phyloP scores from a whole-genome alignment of 2,113 vertebrate genomes.

The Corythornis madagascariensis region DNA sequence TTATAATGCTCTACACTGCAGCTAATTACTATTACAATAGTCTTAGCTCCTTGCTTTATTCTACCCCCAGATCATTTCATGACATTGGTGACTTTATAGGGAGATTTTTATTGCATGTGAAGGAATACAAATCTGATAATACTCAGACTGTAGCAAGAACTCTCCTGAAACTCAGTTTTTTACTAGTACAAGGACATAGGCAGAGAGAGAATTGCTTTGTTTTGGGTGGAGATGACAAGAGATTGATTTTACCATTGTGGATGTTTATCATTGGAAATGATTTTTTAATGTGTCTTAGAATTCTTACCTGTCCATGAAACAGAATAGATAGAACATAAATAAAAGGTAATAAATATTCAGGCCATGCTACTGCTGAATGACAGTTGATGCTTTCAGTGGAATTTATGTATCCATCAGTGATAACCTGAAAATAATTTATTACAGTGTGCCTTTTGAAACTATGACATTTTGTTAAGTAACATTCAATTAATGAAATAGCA shows the following conservation, averaged over 20 bases:
- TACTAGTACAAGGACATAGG: background rate
- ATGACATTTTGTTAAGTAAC: constrained; percentile 15
- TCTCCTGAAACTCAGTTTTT: background rate
- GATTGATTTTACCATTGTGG: background rate
- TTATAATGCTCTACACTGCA: constrained; percentile 6
- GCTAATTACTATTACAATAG: background rate
- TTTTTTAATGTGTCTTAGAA: background rate
- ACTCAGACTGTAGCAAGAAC: background rate
- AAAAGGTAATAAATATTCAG: constrained; percentile 44
- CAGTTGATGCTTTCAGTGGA: constrained; percentile 4
- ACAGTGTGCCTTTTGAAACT: background rate
- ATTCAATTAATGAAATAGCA: constrained; percentile 33
- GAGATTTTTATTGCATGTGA: background rate
- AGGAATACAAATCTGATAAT: background rate
- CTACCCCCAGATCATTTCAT: background rate
- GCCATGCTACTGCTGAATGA: background rate
- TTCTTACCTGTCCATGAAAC: background rate
- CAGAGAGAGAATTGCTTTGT: background rate
- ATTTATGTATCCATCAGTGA: constrained; percentile 28
- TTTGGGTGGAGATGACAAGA: background rate
- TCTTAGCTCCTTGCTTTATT: background rate
- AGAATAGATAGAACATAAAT: background rate
- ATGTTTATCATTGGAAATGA: background rate
- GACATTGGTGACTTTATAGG: background rate
- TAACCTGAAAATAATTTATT: constrained; percentile 29